phyloP scores from a whole-genome alignment of 2,113 vertebrate genomes.

The Monopterus albus region DNA sequence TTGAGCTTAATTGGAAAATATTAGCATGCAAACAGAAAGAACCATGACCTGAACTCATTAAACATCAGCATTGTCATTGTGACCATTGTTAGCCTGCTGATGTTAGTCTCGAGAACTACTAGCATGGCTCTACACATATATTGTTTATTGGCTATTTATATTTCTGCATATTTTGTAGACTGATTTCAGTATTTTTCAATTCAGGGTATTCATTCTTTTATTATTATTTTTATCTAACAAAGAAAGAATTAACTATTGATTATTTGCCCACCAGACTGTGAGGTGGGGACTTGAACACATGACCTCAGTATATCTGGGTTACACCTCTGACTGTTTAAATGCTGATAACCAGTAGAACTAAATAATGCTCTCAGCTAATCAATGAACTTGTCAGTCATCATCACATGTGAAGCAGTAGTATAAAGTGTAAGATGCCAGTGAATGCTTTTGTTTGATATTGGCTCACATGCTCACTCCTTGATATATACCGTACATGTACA shows the following conservation, averaged over 20 bases:
- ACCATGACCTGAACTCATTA: not conserved
- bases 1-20: no score
- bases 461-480: not conserved
- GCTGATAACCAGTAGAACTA: not conserved
- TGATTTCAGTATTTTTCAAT: not conserved
- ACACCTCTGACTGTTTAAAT: not conserved
- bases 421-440: not conserved
- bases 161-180: not conserved
- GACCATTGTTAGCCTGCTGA: no score
- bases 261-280: not conserved
- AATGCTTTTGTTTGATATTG: conserved; percentile 3
- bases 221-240: not conserved
- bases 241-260: not conserved
- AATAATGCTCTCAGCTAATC: conserved; percentile 36
- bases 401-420: conserved; percentile 6
- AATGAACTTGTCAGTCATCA: conserved; percentile 33
- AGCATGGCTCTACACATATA: not conserved
- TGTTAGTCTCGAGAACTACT: not conserved
- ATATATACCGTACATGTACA: not conserved
- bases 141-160: no score
- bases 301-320: not conserved
- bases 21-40: no score
- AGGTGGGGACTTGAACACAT: not conserved
- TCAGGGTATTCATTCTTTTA: not conserved
- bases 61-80: not conserved